Base-by-base conservation (phyloP, 30 jellyfish, hydroid and myxozoan genomes). In the Pseudorhiza aurosa region DNA sequence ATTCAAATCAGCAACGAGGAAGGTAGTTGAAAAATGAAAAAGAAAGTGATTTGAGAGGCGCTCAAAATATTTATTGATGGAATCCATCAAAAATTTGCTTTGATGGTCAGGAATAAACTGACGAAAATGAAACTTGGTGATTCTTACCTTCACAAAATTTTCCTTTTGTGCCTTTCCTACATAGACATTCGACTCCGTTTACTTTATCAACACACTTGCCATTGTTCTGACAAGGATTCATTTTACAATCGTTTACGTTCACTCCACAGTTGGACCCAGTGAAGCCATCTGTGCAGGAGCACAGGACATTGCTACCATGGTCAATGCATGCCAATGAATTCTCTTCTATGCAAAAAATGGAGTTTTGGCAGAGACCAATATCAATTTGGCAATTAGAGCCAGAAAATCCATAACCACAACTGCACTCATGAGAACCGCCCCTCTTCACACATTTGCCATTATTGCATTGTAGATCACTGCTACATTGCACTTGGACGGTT, bases 321-420 rank as follows among this genome's bases (percentile, higher is more conserved):
- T 92, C 98, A 60, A 65, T 80, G 78, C 98, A 92, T 2, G 93
- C 83, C n/a, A 45, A 62, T 8, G 96, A 88, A 73, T 73, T 72
- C 15, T 72, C 84, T 15, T 47, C 74, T 4, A 92, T 25, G 83
- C 98, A 92, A 21, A 58, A 85, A 55, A 85, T 22, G 25, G 90
- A 31, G 73, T 57, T 68, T 46, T 50, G 85, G 55, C 98, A 92
- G 29, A 92, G 75, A 67, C 65, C 82, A 8, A 92, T 45, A 40
- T 92, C 80, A n/a, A 85, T 36, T 37, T 92, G 97, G 65, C 98
- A 92, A 12, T 50, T 65, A 22, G 50, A 36, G 65, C 98, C 98
- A 37, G 95, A 63, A 45, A 27, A 92, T 7, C 96, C 98, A 47
- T 76, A 84, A 26, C 98, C 98, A 85, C 98, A 91, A 80, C 96